Conservation (phyloP, 2,797 vertebrate species). For the Poeciliopsis paucimaculata region DNA sequence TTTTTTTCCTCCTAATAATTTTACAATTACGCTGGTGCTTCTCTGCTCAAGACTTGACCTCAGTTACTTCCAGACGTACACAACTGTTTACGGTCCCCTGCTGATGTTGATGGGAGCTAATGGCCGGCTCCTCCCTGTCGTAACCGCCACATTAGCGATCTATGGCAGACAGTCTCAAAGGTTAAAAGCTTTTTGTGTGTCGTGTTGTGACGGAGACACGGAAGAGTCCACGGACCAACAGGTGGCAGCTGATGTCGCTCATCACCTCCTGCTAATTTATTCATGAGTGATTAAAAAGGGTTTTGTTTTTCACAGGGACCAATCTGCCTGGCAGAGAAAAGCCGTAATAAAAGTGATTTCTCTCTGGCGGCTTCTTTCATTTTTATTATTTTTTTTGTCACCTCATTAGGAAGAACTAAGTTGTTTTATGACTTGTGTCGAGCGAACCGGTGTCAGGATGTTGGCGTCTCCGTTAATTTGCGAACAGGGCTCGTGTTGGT, state of each 20-base stretch:
- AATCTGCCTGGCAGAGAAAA: conserved; percentile 10
- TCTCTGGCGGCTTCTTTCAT: neutral
- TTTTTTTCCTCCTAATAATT: neutral
- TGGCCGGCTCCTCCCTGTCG: conserved; percentile 36
- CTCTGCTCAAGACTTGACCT: neutral
- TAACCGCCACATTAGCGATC: conserved; percentile 24
- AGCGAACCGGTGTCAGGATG: neutral
- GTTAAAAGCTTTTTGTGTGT: conserved; percentile 45
- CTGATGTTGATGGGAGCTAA: conserved; percentile 24
- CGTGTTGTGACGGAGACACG: conserved; percentile 10
- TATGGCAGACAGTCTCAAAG: conserved; percentile 65
- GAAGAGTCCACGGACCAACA: conserved; percentile 27
- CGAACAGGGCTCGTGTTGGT: neutral
- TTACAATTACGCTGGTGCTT: neutral
- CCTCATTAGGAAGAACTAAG: conserved; percentile 2
- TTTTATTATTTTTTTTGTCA: conserved; percentile 15
- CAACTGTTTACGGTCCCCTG: neutral
- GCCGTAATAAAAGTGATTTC: neutral
- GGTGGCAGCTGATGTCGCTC: conserved; percentile 44
- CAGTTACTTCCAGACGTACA: neutral
- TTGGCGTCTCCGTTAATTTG: neutral
- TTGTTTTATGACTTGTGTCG: conserved; percentile 2
- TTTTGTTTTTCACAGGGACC: conserved; percentile 15
- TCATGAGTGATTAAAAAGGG: neutral
- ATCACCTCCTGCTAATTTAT: conserved; percentile 36